A percentile compares a stretch with the other conserved stretches of the same genome.
Conservation (phyloP, 2,888 invertebrate genomes). For the Drosophila leonis region DNA sequence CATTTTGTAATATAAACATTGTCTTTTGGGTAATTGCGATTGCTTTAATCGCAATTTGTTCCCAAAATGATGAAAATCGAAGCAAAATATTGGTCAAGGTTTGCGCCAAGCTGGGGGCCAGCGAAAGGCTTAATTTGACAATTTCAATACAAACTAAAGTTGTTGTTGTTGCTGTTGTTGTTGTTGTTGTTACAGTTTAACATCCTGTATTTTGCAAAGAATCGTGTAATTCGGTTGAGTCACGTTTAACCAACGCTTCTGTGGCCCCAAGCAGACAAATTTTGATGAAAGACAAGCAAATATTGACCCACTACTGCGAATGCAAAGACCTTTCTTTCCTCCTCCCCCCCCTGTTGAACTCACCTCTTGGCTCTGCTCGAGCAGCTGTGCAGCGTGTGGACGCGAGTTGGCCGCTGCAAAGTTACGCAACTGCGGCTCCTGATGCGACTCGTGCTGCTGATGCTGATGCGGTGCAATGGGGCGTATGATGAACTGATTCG, state of each 20-base stretch:
- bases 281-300: slow-evolving; percentile 56
- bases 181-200: slow-evolving; percentile 42
- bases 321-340: neutral
- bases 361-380: slow-evolving; percentile 85
- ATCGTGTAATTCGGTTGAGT: slow-evolving; percentile 83
- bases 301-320: slow-evolving; percentile 30
- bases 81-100: slow-evolving; percentile 75
- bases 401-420: slow-evolving; percentile 79
- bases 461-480: slow-evolving; percentile 83
- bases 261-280: slow-evolving; percentile 51
- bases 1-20: slow-evolving; percentile 68
- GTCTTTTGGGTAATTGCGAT: slow-evolving; percentile 66
- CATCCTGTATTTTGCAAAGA: slow-evolving; percentile 76
- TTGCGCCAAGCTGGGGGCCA: slow-evolving; percentile 58
- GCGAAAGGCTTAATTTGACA: slow-evolving; percentile 74
- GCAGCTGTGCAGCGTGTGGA: slow-evolving; percentile 82
- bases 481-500: slow-evolving; percentile 84
- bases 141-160: slow-evolving; percentile 47
- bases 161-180: slow-evolving; percentile 29
- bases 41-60: slow-evolving; percentile 67
- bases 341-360: slow-evolving; percentile 33
- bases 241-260: slow-evolving; percentile 75
- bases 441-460: slow-evolving; percentile 79
- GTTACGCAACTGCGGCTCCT: slow-evolving; percentile 83
- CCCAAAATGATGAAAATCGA: slow-evolving; percentile 52